These are phyloP conservation scores for Heliornis fulica DNA, from an alignment of 2,113 vertebrate genomes.

Conservation along the genomic window DNA sequence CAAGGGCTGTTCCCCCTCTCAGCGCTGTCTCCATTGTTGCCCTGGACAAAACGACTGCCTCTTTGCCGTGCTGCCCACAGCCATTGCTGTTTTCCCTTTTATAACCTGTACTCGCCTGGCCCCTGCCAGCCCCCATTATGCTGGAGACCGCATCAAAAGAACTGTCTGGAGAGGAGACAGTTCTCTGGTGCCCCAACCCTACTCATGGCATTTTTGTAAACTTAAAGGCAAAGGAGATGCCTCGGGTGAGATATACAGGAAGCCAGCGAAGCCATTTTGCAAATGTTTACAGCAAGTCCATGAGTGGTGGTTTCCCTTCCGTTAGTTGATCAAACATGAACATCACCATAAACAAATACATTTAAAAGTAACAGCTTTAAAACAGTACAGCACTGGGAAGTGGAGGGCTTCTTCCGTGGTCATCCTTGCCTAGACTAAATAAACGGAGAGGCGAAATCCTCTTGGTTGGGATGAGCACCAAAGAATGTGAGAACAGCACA, in stretches of 20 bases:
- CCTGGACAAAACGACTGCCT: background rate
- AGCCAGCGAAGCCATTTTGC: background rate
- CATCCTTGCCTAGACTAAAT: conserved; percentile 45
- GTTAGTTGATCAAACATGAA: background rate
- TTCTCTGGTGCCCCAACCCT: background rate
- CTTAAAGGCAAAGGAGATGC: background rate
- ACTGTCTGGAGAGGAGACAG: fast-evolving
- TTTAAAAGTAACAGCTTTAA: background rate
- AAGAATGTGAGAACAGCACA: background rate
- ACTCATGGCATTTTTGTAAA: background rate
- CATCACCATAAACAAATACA: conserved; percentile 7
- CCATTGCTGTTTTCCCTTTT: background rate
- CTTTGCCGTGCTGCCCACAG: fast-evolving
- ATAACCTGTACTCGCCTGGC: background rate
- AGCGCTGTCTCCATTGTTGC: fast-evolving
- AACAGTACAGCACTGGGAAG: background rate
- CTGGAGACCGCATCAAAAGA: fast-evolving
- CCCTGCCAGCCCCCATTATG: background rate
- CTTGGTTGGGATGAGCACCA: background rate
- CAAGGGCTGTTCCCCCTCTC: background rate
- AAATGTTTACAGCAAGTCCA: background rate
- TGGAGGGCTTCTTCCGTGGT: background rate
- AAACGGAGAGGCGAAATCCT: background rate
- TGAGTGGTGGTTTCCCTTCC: background rate
- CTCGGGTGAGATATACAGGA: background rate